Percentiles rank a stretch among this genome's conserved stretches.
phyloP scores from a whole-genome alignment of 2,888 invertebrate genomes.

The Leucania comma region DNA sequence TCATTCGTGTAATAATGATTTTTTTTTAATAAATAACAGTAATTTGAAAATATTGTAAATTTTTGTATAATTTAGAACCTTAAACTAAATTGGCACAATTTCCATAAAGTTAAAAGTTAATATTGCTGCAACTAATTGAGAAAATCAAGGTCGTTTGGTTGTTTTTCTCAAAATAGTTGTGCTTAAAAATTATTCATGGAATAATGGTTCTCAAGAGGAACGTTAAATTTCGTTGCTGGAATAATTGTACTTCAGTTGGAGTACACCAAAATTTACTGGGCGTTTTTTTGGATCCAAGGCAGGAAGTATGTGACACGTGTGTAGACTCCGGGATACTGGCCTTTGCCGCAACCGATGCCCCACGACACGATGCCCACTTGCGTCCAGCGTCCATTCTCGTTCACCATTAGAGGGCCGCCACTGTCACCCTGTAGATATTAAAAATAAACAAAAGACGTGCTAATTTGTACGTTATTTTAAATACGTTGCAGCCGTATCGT shows the following conservation, averaged over 20 bases:
- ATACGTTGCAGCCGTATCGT: too few species aligned
- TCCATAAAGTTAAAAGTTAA: constrained; percentile 58
- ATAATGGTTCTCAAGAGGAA: constrained; percentile 58
- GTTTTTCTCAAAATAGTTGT: constrained; percentile 89
- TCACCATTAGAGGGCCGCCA: constrained; percentile 96
- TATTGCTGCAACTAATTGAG: constrained; percentile 82
- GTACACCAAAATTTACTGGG: constrained; percentile 88
- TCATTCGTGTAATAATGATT: constrained; percentile 33
- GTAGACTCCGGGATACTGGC: constrained; percentile 97
- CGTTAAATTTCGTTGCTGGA: constrained; percentile 34
- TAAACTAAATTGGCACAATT: constrained; percentile 78
- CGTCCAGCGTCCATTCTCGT: constrained; percentile 94
- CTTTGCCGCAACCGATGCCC: constrained; percentile 98
- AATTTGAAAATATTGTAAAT: constrained; percentile 37
- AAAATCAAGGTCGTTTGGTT: constrained; percentile 84
- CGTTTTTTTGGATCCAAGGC: constrained; percentile 96
- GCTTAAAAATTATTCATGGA: constrained; percentile 63
- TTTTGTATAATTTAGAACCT: constrained; percentile 70
- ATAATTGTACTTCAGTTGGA: constrained; percentile 17
- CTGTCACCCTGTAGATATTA: constrained; percentile 93
- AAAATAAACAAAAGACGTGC: neutral
- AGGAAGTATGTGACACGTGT: constrained; percentile 95
- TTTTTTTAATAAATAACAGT: constrained; percentile 57
- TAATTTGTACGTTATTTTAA: neutral
- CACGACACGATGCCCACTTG: constrained; percentile 97